phyloP scores from a whole-genome alignment of 2,113 vertebrate genomes.

The Vulpes ferrilata region DNA sequence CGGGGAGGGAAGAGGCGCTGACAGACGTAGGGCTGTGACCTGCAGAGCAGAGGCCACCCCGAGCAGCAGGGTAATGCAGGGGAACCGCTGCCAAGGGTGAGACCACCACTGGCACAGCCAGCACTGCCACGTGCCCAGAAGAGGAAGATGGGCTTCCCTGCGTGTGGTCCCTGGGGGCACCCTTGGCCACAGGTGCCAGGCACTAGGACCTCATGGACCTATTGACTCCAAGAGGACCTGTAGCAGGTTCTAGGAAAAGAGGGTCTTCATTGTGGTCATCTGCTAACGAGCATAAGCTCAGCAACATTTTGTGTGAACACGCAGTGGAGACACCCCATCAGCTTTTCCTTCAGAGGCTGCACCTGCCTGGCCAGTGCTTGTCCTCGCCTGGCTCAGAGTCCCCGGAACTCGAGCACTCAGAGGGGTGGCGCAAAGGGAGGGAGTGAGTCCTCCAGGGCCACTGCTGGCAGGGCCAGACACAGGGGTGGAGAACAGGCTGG shows the following conservation, averaged over 20 bases:
- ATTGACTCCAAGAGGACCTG: too few relatives aligned
- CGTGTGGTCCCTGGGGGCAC: not conserved
- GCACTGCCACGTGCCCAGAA: not conserved
- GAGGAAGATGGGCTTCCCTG: not conserved
- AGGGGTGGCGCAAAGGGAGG: not conserved
- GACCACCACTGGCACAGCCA: not conserved
- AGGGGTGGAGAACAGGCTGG: not conserved
- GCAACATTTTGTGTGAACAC: not conserved
- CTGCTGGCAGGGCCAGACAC: too few relatives aligned
- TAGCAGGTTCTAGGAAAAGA: not conserved
- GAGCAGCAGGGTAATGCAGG: too few relatives aligned
- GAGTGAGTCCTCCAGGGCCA: not conserved
- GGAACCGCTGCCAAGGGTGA: too few relatives aligned
- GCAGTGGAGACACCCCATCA: too few relatives aligned
- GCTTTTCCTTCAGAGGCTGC: not conserved
- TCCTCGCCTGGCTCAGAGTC: not conserved
- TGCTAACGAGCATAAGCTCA: not conserved
- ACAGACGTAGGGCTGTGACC: not conserved
- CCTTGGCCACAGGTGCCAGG: not conserved
- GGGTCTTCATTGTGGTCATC: fast-evolving
- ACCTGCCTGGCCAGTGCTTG: too few relatives aligned
- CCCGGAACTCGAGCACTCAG: not conserved
- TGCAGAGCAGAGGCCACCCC: not conserved
- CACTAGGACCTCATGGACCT: fast-evolving
- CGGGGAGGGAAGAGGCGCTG: not conserved